Evolutionary conservation across 2,113 vertebrate genomes (phyloP).

Genomic region (Dascyllus trimaculatus): DNA sequence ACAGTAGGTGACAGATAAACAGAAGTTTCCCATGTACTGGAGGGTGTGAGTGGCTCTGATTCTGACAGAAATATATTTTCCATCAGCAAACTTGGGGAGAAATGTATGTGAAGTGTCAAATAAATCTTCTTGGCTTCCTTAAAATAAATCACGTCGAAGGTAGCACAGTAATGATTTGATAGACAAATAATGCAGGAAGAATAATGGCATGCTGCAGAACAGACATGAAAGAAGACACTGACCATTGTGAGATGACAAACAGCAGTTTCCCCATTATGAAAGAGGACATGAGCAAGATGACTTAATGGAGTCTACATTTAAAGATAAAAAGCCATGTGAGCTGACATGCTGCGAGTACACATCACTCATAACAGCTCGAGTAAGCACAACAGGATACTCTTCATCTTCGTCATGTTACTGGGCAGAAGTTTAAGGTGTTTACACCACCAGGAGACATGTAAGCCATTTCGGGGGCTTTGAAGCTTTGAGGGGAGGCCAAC

Average conservation of each 20-base stretch:
- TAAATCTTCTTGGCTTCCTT: slow-evolving; percentile 10
- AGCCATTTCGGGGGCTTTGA: too few relatives aligned
- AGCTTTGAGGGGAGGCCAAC: too few relatives aligned
- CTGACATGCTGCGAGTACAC: neutral
- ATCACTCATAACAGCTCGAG: neutral
- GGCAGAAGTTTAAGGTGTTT: too few relatives aligned
- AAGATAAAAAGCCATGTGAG: slow-evolving; percentile 21
- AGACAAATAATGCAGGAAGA: slow-evolving; percentile 1
- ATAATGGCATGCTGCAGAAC: neutral
- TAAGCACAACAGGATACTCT: neutral
- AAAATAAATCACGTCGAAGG: slow-evolving; percentile 8
- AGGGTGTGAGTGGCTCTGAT: slow-evolving; percentile 11
- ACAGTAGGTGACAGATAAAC: slow-evolving; percentile 55
- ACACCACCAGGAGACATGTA: too few relatives aligned
- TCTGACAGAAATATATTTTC: slow-evolving; percentile 47
- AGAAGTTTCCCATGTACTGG: slow-evolving; percentile 4
- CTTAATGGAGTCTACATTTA: slow-evolving; percentile 15
- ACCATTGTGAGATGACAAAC: neutral
- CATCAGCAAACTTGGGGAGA: neutral
- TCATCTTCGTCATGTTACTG: too few relatives aligned
- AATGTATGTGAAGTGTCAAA: slow-evolving; percentile 1
- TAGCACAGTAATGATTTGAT: neutral
- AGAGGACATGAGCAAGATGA: neutral
- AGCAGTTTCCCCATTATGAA: neutral
- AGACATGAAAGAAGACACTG: neutral